phyloP scores from a whole-genome alignment of 1,140 invertebrate species.

The Bombus pyrosoma region DNA sequence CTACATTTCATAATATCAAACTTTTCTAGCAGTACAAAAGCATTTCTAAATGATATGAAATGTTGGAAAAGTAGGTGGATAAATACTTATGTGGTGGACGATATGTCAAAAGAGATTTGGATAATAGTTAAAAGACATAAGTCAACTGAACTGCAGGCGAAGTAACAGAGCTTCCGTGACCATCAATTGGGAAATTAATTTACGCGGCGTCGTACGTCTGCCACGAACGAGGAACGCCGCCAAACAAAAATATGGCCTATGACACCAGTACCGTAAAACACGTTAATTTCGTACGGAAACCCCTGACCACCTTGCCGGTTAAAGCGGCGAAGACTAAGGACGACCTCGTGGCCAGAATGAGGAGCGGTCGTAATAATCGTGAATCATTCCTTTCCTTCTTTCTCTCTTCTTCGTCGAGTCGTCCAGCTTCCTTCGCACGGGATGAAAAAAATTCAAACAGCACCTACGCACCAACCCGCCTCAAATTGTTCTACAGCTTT shows the following conservation, averaged over 20 bases:
- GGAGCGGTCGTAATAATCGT: constrained; percentile 39
- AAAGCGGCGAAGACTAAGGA: constrained; percentile 6
- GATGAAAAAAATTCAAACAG: not conserved
- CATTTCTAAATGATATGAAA: not conserved
- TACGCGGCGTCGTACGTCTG: not conserved
- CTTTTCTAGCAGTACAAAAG: no score
- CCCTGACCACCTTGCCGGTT: constrained; percentile 3
- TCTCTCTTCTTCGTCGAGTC: not conserved
- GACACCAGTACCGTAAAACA: constrained; percentile 18
- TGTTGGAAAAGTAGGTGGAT: not conserved
- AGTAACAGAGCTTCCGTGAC: not conserved
- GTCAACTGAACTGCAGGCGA: not conserved
- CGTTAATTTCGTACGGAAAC: constrained; percentile 30
- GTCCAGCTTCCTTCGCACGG: not conserved
- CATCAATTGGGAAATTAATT: constrained; percentile 25
- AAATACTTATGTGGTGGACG: not conserved
- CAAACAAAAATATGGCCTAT: not conserved
- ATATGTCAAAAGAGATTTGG: not conserved
- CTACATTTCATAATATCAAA: no score
- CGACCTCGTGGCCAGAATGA: not conserved
- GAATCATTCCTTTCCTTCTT: constrained; percentile 27
- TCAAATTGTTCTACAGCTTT: constrained; percentile 51
- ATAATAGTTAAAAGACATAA: not conserved
- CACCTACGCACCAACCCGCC: constrained; percentile 31
- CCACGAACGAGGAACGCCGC: not conserved